Evolutionary conservation across 2,797 vertebrate species (phyloP), one percentile per base, ranked within the genome.

Genomic region (Sebastes goodei): DNA sequence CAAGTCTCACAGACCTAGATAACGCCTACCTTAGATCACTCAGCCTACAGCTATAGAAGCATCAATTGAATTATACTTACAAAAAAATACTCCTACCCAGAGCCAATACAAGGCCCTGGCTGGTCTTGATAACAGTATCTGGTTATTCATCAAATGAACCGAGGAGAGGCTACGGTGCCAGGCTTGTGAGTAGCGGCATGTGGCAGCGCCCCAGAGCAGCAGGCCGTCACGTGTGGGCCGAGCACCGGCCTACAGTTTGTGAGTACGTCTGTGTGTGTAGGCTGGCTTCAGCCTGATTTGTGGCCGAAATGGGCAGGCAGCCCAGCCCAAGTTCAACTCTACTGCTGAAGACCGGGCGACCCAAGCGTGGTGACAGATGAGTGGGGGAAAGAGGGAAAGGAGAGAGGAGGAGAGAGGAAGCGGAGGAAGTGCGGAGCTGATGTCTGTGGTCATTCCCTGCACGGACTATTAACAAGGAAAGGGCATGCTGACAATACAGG

Each of bases 381-480:
- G 77, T 49, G 33, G 11, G 63, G 17, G n/a, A 25, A 21, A 21
- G 23, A 33, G 9, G 55, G 23, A 21, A 57, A 68, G 52, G 42
- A 9, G 35, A 8, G 32, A 8, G 29, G 20, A 55, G 33, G 8
- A 35, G 42, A 46, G 20, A 82, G 38, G 82, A 80, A 82, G 83
- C 20, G 17, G 87, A 84, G 92, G 85, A 91, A 91, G 91, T 76
- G 42, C 4, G 17, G 77, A 71, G 76, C 80, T 93, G 82, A 84
- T 85, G 76, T 84, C 77, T 87, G 86, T 80, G 87, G 89, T 89
- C 84, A 83, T 88, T 90, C 87, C 76, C 86, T 90, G 82, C 89
- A 86, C 14, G 52, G 89, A 83, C 87, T 78, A 81, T 92, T 90
- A 93, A 91, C 81, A 86, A 87, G 88, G 86, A 91, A 90, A 89